Evolutionary conservation across 2,113 vertebrate genomes (phyloP), one percentile per base, ranked within the genome.

Genomic region (Monopterus albus): DNA sequence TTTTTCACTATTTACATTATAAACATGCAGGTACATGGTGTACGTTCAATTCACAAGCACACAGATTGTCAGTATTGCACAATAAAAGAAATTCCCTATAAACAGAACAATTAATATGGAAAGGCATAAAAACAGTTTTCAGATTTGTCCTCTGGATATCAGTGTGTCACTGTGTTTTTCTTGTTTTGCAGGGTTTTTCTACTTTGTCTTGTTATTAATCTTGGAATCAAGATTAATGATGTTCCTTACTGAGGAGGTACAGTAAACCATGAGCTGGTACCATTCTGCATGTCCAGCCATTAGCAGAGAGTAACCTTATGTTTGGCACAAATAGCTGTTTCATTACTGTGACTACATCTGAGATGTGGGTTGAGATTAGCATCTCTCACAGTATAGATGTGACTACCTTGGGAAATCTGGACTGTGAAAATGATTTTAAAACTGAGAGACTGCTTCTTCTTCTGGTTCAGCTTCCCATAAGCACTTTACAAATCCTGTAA

Each of bases 171-270:
- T 39, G 8, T 7, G 25, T 7, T 2, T 66, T 53, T 81, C 7
- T 56, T 65, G 17, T 64, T 77, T 58, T 51, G 3, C 71, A 83
- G 79, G 73, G 26, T 55, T 53, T 70, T 43, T 72, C 21, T 51
- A 18, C 49, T 73, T 61, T 77, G 61, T 68, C 10, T 68, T 53
- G 46, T 64, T 21, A 23, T 70, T 61, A 39, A 14, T 84, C 40
- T 79, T 85, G 80, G 79, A 85, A 74, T 60, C 53, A 68, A 73
- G 68, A 80, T 75, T 63, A 68, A 90, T 85, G 87, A n/a, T 51
- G 46, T 68, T 68, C 42, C 18, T 57, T 59, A 75, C 49, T 84
- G 71, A 82, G 25, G 83, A 91, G 89, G 92, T 92, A 20, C n/a
- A 36, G 6, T n/a, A 35, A 26, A 29, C 14, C 7, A 18, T 15